Conservation (phyloP, 92 coral and sea anemone species). For the Pocillopora meandrina region DNA sequence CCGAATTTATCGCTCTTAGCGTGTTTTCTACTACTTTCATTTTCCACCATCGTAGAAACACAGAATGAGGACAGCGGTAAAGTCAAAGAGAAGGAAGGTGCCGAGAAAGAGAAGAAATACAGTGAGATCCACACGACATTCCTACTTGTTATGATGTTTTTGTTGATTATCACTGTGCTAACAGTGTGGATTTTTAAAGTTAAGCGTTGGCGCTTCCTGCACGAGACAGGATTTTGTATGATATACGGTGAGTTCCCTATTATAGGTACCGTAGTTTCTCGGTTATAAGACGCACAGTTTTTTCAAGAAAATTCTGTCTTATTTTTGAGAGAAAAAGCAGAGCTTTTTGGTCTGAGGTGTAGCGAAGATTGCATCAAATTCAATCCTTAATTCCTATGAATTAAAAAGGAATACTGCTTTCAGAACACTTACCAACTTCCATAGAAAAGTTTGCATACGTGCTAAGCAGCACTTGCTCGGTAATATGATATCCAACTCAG, state of each 20-base stretch:
- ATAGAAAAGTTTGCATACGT: no score
- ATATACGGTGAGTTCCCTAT: conserved; percentile 76
- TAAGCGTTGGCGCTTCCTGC: conserved; percentile 93
- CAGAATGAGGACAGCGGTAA: not conserved
- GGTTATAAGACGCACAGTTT: no score
- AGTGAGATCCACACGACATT: conserved; percentile 79
- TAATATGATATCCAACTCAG: no score
- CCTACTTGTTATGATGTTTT: conserved; percentile 81
- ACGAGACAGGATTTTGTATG: conserved; percentile 98
- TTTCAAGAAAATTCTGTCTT: no score
- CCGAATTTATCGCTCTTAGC: not conserved
- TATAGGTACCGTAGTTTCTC: not conserved
- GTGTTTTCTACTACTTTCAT: not conserved
- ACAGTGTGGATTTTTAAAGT: conserved; percentile 98
- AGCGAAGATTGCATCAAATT: no score
- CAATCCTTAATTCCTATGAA: no score
- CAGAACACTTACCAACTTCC: no score
- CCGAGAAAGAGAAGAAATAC: conserved; percentile 74
- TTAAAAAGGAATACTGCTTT: no score
- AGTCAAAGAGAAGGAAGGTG: conserved; percentile 73
- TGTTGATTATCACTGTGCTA: conserved; percentile 81
- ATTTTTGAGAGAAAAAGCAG: no score
- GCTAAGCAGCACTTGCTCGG: no score
- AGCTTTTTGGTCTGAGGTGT: no score
- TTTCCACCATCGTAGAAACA: not conserved